Base-by-base conservation (phyloP, 2,797 vertebrate genomes). In the Tenualosa ilisha region DNA sequence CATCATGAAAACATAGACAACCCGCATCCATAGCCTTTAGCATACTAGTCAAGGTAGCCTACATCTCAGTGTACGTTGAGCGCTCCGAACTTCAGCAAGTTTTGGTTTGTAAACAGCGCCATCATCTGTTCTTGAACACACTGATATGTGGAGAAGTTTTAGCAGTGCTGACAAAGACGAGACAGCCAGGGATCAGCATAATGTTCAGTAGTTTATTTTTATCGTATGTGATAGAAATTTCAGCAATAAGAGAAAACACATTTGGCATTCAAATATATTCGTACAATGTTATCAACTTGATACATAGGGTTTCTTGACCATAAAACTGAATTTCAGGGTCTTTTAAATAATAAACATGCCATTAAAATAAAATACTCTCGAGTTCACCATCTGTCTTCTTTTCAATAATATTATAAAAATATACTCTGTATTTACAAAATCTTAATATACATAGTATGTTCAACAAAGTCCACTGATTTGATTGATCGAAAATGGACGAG, bases 381-480 rank as follows among this genome's bases (percentile, higher is more conserved):
- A 90, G 92, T 94, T 84, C 93, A 91, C 92, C 93, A 61, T 61
- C 89, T 84, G 93, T 91, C 86, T 20, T 83, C 90, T 86, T 86
- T 89, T 90, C 85, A 88, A 93, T 92, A 89, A 92, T 91, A 89
- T 88, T 90, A 90, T 93, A 94, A 95, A 96, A 95, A 95, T 94
- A 95, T 90, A 94, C 89, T 93, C 93, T 95, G 90, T 94, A 61
- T 93, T 93, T 96, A 92, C 94, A 96, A 94, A 95, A 94, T 91
- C 93, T 95, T 94, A 94, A 94, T 88, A 91, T 95, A 94, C 93
- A 94, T 84, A 88, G 91, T 86, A 91, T 91, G 90, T 91, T 91
- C 91, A 89, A 90, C 90, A 90, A 89, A 87, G 81, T 81, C 90
- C 68, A 46, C 17, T 79, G 72, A 87, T 82, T 26, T 84, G 79